Conservation (phyloP, 2,113 vertebrate species). For the Accipiter virgatus region DNA sequence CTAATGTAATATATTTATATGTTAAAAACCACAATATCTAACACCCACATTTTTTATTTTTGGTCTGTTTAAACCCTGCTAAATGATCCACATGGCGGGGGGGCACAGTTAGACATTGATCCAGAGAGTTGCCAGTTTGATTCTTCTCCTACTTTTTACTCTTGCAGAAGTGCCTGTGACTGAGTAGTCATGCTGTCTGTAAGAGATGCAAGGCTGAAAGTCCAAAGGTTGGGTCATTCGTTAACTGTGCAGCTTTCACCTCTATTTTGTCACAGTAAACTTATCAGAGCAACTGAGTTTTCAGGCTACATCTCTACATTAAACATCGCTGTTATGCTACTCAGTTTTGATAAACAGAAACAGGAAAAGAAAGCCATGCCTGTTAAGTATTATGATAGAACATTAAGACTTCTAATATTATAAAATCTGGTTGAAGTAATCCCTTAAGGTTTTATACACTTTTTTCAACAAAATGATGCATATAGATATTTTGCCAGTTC, state of each 20-base stretch:
- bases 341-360: neutral
- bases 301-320: neutral
- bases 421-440: neutral
- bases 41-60: neutral
- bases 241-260: neutral
- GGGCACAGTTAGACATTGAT: neutral
- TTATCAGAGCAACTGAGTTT: neutral
- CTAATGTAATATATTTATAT: neutral
- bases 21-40: too few species aligned
- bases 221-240: neutral
- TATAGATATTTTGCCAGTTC: neutral
- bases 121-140: neutral
- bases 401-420: neutral
- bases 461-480: neutral
- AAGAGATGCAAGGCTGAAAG: neutral
- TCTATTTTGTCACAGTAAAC: neutral
- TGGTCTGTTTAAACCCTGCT: neutral
- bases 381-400: neutral
- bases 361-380: neutral
- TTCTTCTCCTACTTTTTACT: neutral
- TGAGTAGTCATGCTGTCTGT: neutral
- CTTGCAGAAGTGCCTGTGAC: neutral
- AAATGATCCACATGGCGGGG: neutral
- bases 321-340: neutral
- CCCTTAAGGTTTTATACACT: fast-evolving